Evolutionary conservation across 92 coral and sea anemone genomes (phyloP), one percentile per base, ranked within the genome.

Genomic region (Anthopleura xanthogrammica): DNA sequence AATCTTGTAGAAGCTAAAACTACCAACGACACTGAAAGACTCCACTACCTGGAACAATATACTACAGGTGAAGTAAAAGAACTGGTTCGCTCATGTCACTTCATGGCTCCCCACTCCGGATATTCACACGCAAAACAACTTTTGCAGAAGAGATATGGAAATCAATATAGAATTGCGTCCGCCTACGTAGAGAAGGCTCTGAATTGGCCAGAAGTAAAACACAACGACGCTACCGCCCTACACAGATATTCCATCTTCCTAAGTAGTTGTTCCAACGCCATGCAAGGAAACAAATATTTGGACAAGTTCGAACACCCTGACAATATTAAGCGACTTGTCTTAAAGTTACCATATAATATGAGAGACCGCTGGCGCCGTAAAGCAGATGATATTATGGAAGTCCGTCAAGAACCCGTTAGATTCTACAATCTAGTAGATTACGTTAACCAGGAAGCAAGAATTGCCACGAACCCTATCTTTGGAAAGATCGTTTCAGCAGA

Each of bases 241-340:
- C 79, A 86, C 50, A 83, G 82, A 29, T 90, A 46, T 22, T 86
- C 92, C 14, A 82, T 83, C 64, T 86, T 78, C 52, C 78, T 79
- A 46, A 80, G 42, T 55, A 72, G 88, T n/a, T 90, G 92, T 64
- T 78, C 71, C 50, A 89, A 89, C 75, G 79, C 83, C n/a, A 83
- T 90, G 88, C 75, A 62, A 55, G 76, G 86, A 17, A 86, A 54
- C 76, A 75, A 68, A n/a, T 78, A 82, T 62, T 60, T 86, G 78
- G 72, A 82, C 46, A 90, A 90, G 82, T 74, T 90, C 39, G 93
- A 86, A 19, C 83, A 90, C 20, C 93, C 86, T 0, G 90, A 90
- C 16, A 86, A 79, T 71, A 78, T 82, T 9, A 42, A 78, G 29
- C 77, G 55, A 80, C 29, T 90, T 2, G 72, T 89, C 0, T 17